Evolutionary conservation across 2,113 vertebrate genomes (phyloP).

Genomic region (Tragelaphus scriptus): DNA sequence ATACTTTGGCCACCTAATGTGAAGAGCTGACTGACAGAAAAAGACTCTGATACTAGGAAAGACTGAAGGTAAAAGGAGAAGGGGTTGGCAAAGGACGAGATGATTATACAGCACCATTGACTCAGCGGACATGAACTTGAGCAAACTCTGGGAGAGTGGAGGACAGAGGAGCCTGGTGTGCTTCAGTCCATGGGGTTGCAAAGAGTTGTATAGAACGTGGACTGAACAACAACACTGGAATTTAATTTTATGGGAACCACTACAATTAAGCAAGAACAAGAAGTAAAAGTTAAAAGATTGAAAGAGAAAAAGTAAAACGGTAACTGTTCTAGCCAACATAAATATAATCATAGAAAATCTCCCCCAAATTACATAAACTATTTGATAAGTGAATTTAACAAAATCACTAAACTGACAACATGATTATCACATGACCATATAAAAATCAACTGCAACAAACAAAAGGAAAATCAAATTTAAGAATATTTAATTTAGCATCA

Average conservation of each 20-base stretch:
- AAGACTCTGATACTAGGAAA: background rate
- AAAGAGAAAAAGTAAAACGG: background rate
- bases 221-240: background rate
- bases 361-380: background rate
- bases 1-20: background rate
- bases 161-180: background rate
- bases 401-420: background rate
- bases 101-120: background rate
- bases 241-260: background rate
- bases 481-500: background rate
- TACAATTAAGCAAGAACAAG: background rate
- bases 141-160: background rate
- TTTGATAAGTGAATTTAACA: background rate
- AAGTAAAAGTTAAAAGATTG: background rate
- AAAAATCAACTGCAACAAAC: background rate
- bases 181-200: background rate
- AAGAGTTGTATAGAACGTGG: background rate
- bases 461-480: background rate
- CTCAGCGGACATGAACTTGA: background rate
- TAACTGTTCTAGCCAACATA: background rate
- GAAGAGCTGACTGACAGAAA: background rate
- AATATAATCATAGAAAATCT: background rate
- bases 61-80: background rate
- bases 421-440: background rate
- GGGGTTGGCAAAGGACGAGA: background rate